Evolutionary conservation across 2,113 vertebrate species (phyloP).

Genomic region (Prionailurus viverrinus): DNA sequence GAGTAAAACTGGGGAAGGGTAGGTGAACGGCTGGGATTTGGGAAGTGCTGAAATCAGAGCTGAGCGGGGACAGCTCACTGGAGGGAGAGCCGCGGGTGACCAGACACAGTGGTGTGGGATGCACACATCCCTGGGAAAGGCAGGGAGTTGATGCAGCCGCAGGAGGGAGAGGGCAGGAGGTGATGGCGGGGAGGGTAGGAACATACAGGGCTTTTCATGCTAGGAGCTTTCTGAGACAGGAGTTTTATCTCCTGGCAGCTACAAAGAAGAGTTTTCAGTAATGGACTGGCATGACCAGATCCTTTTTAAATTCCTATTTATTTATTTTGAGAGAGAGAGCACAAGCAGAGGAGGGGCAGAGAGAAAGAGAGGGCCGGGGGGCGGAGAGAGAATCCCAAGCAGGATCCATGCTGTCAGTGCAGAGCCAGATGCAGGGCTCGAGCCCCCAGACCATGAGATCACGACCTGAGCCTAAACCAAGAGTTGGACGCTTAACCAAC

Average conservation of each 20-base stretch:
- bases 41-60: accelerated
- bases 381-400: too few relatives aligned
- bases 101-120: too few relatives aligned
- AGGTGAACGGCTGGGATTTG: neutral
- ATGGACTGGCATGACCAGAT: neutral
- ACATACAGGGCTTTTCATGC: neutral
- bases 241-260: neutral
- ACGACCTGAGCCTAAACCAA: too few relatives aligned
- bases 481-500: too few relatives aligned
- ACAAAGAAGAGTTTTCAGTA: neutral
- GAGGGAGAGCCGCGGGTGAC: neutral
- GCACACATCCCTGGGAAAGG: neutral
- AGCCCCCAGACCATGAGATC: too few relatives aligned
- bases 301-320: too few relatives aligned
- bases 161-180: neutral
- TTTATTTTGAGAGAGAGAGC: too few relatives aligned
- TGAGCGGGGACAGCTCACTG: neutral
- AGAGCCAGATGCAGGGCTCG: too few relatives aligned
- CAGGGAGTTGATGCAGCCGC: too few relatives aligned
- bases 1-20: neutral
- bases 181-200: neutral
- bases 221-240: neutral
- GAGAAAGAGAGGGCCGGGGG: too few relatives aligned
- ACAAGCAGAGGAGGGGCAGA: too few relatives aligned
- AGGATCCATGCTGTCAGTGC: too few relatives aligned